Evolutionary conservation across 2,888 invertebrate genomes (phyloP), one percentile per base, ranked within the genome.

Genomic region (Napeogenes inachia): DNA sequence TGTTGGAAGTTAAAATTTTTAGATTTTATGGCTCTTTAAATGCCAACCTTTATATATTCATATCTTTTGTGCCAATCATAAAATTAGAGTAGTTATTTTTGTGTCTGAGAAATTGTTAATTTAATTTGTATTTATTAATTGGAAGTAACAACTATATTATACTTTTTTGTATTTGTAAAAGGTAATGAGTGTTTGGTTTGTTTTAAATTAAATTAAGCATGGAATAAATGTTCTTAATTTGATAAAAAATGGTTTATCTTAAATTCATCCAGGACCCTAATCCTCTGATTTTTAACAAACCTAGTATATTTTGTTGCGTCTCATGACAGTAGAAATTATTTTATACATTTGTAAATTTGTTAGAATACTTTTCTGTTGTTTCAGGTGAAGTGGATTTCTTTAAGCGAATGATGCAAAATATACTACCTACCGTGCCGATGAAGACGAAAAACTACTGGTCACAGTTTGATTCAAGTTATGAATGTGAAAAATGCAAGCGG

Each of bases 401-500:
- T 82, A 89, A 87, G 80, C 76, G 85, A 70, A 86, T 90, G 84
- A 88, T 90, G 85, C 87, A 87, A 75, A 89, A 82, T 70, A 85
- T 90, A 73, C 81, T 89, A 75, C 90, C 89, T 65, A 79, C 87
- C 68, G 76, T 88, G 71, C 88, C 88, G 69, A 88, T 89, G 85
- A 91, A 91, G 83, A 87, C 88, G 67, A 90, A 90, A 81, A 89
- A 88, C 74, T 90, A 82, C 74, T 89, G 90, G 89, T 84, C 89
- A 5, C 87, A 85, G 58, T 89, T 85, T 70, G 88, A 89, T 68
- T 83, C 85, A 77, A 82, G 82, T 60, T 91, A 83, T 66, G 90
- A 92, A 71, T 93, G 95, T 78, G 92, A 92, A 67, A 92, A 92
- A 70, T 95, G 95, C 80, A 92, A 93, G 76, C 92, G 94, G 79